Conservation (phyloP, 2,888 invertebrate species). For the Leucophora obtusa region DNA sequence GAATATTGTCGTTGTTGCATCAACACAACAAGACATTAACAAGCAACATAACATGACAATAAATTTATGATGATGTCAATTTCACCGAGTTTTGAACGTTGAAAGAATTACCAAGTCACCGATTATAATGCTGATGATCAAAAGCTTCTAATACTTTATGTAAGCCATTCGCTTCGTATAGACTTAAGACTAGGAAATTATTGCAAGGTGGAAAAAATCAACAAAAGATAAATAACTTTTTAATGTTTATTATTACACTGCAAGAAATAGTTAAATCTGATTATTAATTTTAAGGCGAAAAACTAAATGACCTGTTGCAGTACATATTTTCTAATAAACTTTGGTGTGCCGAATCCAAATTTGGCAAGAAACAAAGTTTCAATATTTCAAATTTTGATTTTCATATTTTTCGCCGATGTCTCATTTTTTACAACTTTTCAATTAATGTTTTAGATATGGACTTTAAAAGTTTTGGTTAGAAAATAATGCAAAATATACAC, state of each 20-base stretch:
- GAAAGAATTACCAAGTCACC: constrained; percentile 34
- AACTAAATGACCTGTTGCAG: no score
- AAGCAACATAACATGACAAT: constrained; percentile 48
- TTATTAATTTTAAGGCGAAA: no score
- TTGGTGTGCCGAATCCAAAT: no score
- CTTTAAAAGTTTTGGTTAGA: no score
- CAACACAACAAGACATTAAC: constrained; percentile 43
- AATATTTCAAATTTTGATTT: no score
- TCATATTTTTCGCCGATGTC: no score
- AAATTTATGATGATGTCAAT: constrained; percentile 54
- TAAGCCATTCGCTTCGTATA: neutral
- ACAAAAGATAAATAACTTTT: neutral
- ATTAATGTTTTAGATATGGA: no score
- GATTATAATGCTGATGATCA: constrained; percentile 26
- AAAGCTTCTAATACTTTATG: neutral
- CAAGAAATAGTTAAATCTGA: neutral
- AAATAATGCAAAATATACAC: no score
- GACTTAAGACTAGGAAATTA: neutral
- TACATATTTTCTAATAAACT: no score
- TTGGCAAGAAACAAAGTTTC: no score
- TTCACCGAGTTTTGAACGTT: constrained; percentile 9
- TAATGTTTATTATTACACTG: neutral
- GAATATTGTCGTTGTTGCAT: constrained; percentile 24
- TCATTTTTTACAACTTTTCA: no score
- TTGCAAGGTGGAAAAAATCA: neutral